phyloP scores from a whole-genome alignment of 2,888 invertebrate species.

The Hyles lineata region DNA sequence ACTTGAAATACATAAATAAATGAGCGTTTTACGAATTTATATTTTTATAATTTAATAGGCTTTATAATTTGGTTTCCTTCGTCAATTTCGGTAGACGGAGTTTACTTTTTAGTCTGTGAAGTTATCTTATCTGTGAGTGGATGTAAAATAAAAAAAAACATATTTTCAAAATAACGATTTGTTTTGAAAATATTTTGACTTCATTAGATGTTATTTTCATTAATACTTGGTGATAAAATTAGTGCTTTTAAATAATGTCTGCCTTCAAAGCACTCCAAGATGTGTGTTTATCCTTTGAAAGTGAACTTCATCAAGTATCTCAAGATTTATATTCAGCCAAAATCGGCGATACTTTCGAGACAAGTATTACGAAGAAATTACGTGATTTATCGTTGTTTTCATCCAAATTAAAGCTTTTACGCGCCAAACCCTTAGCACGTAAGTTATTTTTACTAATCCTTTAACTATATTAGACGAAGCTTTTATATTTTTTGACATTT shows the following conservation, averaged over 20 bases:
- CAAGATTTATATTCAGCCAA: slow-evolving; percentile 58
- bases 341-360: slow-evolving; percentile 60
- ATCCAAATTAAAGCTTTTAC: slow-evolving; percentile 67
- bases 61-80: too few species aligned
- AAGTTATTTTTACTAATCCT: slow-evolving; percentile 40
- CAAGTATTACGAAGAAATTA: slow-evolving; percentile 59
- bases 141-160: too few species aligned
- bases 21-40: too few species aligned
- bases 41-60: too few species aligned
- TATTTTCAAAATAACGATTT: too few species aligned
- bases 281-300: slow-evolving; percentile 61
- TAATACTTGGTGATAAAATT: slow-evolving; percentile 8
- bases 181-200: not conserved
- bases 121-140: too few species aligned
- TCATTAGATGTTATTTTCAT: not conserved
- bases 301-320: slow-evolving; percentile 53
- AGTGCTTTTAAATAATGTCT: slow-evolving; percentile 51
- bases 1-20: too few species aligned
- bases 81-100: too few species aligned
- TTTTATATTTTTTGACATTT: not conserved
- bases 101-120: too few species aligned
- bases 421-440: slow-evolving; percentile 64
- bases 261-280: slow-evolving; percentile 64
- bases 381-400: slow-evolving; percentile 60
- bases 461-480: not conserved